Percentiles rank a stretch among this genome's conserved stretches.
Conservation (phyloP, 1,140 invertebrate species). For the Plectus sambesii region DNA sequence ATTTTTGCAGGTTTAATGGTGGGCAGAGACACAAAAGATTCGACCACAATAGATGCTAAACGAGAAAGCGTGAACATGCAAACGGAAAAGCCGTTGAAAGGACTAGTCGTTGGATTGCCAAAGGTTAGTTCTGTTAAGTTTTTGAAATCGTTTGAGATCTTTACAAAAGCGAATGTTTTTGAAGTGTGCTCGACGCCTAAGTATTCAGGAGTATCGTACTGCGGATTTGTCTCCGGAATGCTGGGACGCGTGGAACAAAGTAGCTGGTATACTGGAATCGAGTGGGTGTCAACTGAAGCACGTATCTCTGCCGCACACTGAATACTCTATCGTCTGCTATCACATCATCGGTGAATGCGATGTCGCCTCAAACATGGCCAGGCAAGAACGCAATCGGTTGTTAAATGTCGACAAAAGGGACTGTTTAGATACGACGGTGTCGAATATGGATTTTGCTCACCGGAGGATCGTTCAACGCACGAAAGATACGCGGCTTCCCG, state of each 20-base stretch:
- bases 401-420: not conserved
- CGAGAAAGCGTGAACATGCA: slow-evolving; percentile 48
- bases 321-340: slow-evolving; percentile 79
- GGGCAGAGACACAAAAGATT: slow-evolving; percentile 67
- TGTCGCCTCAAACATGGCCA: slow-evolving; percentile 91
- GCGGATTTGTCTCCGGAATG: slow-evolving; percentile 62
- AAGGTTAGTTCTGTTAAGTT: slow-evolving; percentile 34
- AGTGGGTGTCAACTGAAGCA: slow-evolving; percentile 50
- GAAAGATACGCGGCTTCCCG: slow-evolving; percentile 28
- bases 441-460: slow-evolving; percentile 60
- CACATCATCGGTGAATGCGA: slow-evolving; percentile 84
- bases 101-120: slow-evolving; percentile 53
- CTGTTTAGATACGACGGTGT: slow-evolving; percentile 81
- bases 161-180: no score
- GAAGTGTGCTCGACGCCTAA: no score
- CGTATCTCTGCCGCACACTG: slow-evolving; percentile 61
- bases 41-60: slow-evolving; percentile 49
- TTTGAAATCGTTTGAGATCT: slow-evolving; percentile 5
- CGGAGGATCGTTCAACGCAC: slow-evolving; percentile 20
- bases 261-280: slow-evolving; percentile 61
- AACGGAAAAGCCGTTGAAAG: slow-evolving; percentile 54
- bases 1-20: slow-evolving; percentile 57
- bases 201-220: slow-evolving; percentile 75
- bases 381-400: slow-evolving; percentile 23
- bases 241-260: slow-evolving; percentile 60